Percentiles rank a stretch among this genome's conserved stretches.
These are phyloP conservation scores for Phrynosoma blainvillii DNA, from an alignment of 2,113 vertebrate species.

Conservation along the genomic window DNA sequence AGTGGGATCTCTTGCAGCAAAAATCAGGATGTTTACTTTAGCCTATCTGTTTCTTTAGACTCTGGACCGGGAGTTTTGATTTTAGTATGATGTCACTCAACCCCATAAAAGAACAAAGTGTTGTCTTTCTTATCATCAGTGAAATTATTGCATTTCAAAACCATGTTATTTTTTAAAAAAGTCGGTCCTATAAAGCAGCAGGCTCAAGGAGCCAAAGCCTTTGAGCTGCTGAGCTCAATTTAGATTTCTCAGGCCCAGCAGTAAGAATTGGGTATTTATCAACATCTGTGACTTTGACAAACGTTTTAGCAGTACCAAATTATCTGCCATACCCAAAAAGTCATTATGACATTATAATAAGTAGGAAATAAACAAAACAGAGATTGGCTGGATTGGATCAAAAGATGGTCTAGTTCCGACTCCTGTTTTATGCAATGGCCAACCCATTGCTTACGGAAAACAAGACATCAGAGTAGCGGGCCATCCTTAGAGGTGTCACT, in stretches of 20 bases:
- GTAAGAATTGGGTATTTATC: neutral
- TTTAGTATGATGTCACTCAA: neutral
- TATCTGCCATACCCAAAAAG: neutral
- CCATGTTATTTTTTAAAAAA: too few relatives aligned
- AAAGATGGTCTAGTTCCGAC: too few relatives aligned
- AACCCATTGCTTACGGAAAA: too few relatives aligned
- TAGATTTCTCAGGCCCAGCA: neutral
- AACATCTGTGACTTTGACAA: neutral
- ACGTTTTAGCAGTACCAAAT: neutral
- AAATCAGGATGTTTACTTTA: neutral
- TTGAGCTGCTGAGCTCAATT: neutral
- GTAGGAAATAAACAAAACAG: too few relatives aligned
- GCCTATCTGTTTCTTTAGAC: neutral
- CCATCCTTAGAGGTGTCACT: too few relatives aligned
- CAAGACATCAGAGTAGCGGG: too few relatives aligned
- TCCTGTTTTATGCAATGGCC: too few relatives aligned
- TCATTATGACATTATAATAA: neutral
- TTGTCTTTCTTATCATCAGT: neutral
- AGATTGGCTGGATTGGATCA: too few relatives aligned
- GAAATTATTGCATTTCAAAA: neutral
- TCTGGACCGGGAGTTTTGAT: neutral
- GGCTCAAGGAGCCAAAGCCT: neutral
- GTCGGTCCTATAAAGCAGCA: neutral
- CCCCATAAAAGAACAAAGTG: neutral
- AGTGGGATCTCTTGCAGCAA: neutral